phyloP scores from a whole-genome alignment of 2,888 invertebrate species.

The Amiota minor region DNA sequence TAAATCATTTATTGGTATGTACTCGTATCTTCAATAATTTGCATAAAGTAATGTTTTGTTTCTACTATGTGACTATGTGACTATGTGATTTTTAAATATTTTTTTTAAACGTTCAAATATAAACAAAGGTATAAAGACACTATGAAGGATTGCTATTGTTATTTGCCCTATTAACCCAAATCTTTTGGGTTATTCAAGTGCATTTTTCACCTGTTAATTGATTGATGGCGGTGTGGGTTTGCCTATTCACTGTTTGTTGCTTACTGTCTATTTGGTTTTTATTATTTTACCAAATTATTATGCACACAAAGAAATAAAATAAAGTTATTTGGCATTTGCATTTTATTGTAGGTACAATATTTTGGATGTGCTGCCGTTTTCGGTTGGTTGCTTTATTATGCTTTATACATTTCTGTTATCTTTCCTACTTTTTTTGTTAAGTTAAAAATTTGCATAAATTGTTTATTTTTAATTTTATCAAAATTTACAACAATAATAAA shows the following conservation, averaged over 20 bases:
- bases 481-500: background rate
- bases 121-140: background rate
- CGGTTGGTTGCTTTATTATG: background rate
- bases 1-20: too few relatives aligned
- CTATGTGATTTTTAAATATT: too few relatives aligned
- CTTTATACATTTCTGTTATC: constrained; percentile 4
- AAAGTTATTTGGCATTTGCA: too few relatives aligned
- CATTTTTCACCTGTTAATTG: background rate
- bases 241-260: too few relatives aligned
- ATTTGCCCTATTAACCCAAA: background rate
- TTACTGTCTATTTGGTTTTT: background rate
- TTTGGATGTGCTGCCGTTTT: too few relatives aligned
- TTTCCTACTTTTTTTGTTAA: background rate
- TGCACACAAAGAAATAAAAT: background rate
- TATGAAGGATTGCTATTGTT: background rate
- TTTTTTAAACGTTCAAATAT: background rate
- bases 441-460: constrained; percentile 27
- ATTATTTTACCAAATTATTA: constrained; percentile 11
- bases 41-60: constrained; percentile 1
- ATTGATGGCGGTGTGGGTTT: background rate
- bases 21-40: too few relatives aligned
- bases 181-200: background rate
- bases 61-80: constrained; percentile 32
- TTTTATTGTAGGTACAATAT: too few relatives aligned
- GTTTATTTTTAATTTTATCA: background rate